phyloP scores from a whole-genome alignment of 2,888 invertebrate genomes.

The Trissoscelio sp. region DNA sequence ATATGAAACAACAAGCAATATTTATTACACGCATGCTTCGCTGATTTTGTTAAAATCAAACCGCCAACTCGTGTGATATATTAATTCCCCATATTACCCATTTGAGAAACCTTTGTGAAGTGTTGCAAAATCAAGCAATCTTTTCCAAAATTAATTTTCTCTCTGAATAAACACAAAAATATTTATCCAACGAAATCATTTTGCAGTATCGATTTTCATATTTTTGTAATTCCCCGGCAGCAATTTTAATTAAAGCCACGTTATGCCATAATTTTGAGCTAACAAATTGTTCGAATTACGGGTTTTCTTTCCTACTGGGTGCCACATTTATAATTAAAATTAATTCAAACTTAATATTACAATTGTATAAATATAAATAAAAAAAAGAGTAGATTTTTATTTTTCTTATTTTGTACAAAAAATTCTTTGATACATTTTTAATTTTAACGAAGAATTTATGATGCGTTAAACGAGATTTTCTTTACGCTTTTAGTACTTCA shows the following conservation, averaged over 20 bases:
- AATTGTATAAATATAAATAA: too few relatives aligned
- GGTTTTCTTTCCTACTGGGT: background rate
- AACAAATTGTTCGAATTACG: constrained; percentile 13
- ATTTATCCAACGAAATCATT: constrained; percentile 37
- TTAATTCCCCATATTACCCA: constrained; percentile 1
- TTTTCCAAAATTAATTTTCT: constrained; percentile 31
- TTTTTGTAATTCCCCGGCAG: constrained; percentile 21
- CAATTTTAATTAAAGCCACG: constrained; percentile 38
- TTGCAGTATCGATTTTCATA: constrained; percentile 24
- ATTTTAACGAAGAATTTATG: too few relatives aligned
- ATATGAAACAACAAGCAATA: constrained; percentile 7
- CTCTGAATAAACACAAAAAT: constrained; percentile 33
- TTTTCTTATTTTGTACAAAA: too few relatives aligned
- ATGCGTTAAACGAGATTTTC: too few relatives aligned
- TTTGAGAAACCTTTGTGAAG: constrained; percentile 1
- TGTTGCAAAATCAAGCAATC: constrained; percentile 8
- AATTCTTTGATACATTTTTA: too few relatives aligned
- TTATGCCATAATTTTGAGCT: constrained; percentile 1
- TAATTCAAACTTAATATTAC: too few relatives aligned
- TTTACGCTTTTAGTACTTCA: background rate
- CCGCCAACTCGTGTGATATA: background rate
- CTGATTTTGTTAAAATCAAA: background rate
- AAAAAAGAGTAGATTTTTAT: too few relatives aligned
- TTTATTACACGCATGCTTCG: constrained; percentile 3
- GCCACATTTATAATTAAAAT: constrained; percentile 4